Base-by-base conservation (phyloP, 2,113 vertebrate species). In the Heterotilapia buettikoferi region DNA sequence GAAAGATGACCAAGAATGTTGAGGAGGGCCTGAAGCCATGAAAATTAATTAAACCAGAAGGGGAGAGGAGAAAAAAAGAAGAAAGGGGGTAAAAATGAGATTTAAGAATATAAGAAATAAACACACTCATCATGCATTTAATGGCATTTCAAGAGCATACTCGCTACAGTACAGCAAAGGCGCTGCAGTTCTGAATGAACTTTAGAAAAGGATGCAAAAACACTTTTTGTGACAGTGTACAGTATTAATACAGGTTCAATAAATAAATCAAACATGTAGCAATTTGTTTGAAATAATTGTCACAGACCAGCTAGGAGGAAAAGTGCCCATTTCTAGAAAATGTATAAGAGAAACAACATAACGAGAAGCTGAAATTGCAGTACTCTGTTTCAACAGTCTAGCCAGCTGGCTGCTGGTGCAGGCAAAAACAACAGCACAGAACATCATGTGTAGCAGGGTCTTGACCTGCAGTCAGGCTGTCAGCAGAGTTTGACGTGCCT, bases 1-100 rank as follows among this genome's bases (percentile, higher is more conserved):
- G 88, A 96, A 96, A 95, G 96, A 96, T 5, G 96, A 97, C 95
- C 95, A 96, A 82, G 96, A 97, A 83, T 96, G 94, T 29, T 93
- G 95, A 56, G 92, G 93, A 89, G 88, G 93, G 89, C 94, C 96
- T 97, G 87, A 90, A 43, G 59, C 7, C 87, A 82, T 73, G 88
- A 33, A 83, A 57, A 81, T 76, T 5, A 68, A 29, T 29, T 16
- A 13, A 19, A 83, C 19, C 4, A 68, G 82, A 66, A 76, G 24
- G 6, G 21, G 18, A 84, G 2, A 61, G 26, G 9, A 38, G 24
- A 76, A 26, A 63, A 66, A 38, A 19, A 31, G 79, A 47, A 43
- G 8, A 3, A 18, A 52, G 10, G 59, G 29, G 29, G 24, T 19
- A 82, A 63, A 81, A 84, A 84, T 56, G n/a, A 16, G 11, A 61